Base-by-base conservation (phyloP, 2,888 invertebrate genomes). In the Trissolcus japonicus region DNA sequence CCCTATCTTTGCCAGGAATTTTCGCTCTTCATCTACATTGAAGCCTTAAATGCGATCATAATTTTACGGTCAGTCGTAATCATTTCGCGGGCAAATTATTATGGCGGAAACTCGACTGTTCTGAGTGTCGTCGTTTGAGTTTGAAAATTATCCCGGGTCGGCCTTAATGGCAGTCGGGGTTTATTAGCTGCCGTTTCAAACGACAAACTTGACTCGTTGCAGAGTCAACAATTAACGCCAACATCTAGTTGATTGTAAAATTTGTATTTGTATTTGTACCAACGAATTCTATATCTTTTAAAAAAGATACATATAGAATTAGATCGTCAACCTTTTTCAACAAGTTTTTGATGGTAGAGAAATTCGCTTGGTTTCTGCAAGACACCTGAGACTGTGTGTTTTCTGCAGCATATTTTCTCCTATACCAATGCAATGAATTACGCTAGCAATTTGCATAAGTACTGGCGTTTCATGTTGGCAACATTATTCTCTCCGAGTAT, bases 61-160 rank as follows among this genome's bases (percentile, higher is more conserved):
- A 85, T 86, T 86, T 86, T 86, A 86, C 80, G 85, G 83, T 82
- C 82, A 80, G 80, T 80, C 84, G 82, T 86, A 83, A 85, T 86
- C 82, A 82, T 83, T 81, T 79, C 80, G 80, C 80, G 78, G 81
- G 76, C 83, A 83, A 85, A 86, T 86, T 86, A 86, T 86, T 86
- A 86, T 83, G 83, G 80, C 76, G 76, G 76, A 83, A 84, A 82
- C 80, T 80, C 68, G 53, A 61, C 66, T 54, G 76, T 67, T 50
- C 50, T 71, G 76, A 73, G 66, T 71, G 81, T 79, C 80, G 78
- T 56, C 79, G 79, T 56, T 48, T 29, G 80, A 76, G 80, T 83
- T 83, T 78, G 79, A 78, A 81, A 83, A 84, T 81, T 82, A 83
- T 82, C 83, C 69, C 69, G 65, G 63, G 78, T 78, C 74, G n/a